Evolutionary conservation across 2,113 vertebrate species (phyloP).

Genomic region (Ursus arctos): DNA sequence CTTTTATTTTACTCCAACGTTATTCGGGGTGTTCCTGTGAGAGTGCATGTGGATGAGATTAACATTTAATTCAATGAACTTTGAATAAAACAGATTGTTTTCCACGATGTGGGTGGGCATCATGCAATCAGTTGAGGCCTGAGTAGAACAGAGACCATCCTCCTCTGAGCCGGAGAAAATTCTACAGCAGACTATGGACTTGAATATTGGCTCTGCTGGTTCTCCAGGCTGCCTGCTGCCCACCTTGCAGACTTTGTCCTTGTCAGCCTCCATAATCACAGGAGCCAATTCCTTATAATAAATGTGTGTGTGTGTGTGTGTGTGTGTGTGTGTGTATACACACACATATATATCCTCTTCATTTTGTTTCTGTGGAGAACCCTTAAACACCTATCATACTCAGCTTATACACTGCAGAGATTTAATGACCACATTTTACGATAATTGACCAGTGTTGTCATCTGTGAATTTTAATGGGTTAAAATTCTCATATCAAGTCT

Average conservation of each 20-base stretch:
- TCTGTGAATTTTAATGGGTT: neutral
- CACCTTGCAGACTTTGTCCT: neutral
- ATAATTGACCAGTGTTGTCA: neutral
- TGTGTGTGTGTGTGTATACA: neutral
- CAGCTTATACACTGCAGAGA: neutral
- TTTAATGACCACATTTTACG: neutral
- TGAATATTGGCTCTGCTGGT: rapidly evolving
- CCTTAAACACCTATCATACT: neutral
- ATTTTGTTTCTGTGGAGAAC: neutral
- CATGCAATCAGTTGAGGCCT: neutral
- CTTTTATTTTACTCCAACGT: neutral
- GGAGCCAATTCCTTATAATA: neutral
- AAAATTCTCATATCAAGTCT: neutral
- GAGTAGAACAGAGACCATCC: neutral
- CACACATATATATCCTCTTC: neutral
- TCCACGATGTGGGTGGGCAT: neutral
- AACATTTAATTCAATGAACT: neutral
- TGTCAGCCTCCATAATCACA: neutral
- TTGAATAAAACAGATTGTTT: neutral
- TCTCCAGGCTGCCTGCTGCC: neutral
- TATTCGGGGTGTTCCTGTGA: neutral
- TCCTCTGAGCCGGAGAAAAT: neutral
- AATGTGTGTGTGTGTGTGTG: neutral
- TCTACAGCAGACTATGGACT: neutral
- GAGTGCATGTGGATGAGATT: neutral